Evolutionary conservation across 2,113 vertebrate species (phyloP).

Genomic region (Thamnophis sirtalis): DNA sequence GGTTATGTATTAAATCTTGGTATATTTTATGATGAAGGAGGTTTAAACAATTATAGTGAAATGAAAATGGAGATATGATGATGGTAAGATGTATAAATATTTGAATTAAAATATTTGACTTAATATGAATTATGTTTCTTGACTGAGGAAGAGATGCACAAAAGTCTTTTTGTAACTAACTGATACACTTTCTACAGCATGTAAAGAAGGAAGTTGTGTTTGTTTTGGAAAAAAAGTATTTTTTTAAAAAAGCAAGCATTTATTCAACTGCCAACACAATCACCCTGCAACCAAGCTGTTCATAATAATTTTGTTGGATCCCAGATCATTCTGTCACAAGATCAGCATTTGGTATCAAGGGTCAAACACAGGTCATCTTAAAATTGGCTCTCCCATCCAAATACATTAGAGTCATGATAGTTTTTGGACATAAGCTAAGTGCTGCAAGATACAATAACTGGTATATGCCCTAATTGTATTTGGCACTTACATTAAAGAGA

Average conservation of each 20-base stretch:
- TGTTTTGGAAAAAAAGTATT: too few relatives aligned
- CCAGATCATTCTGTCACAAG: background rate
- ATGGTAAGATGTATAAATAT: too few relatives aligned
- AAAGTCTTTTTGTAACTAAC: too few relatives aligned
- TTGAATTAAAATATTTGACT: too few relatives aligned
- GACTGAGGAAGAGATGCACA: too few relatives aligned
- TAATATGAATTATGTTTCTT: too few relatives aligned
- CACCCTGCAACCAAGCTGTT: background rate
- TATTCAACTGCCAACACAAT: background rate
- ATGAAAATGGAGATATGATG: too few relatives aligned
- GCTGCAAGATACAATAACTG: background rate
- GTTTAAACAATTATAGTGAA: too few relatives aligned
- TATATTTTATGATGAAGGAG: too few relatives aligned
- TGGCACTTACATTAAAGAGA: background rate
- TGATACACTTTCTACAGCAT: too few relatives aligned
- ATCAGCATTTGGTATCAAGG: background rate
- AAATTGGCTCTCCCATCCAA: background rate
- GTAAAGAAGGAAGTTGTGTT: too few relatives aligned
- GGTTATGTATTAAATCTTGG: too few relatives aligned
- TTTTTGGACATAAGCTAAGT: background rate
- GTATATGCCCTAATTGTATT: background rate
- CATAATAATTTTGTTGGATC: background rate
- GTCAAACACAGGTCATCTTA: background rate
- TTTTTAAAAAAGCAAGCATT: background rate
- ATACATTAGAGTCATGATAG: background rate